These are phyloP conservation scores for Lacanobia oleracea DNA, from an alignment of 2,888 invertebrate genomes.

Conservation along the genomic window DNA sequence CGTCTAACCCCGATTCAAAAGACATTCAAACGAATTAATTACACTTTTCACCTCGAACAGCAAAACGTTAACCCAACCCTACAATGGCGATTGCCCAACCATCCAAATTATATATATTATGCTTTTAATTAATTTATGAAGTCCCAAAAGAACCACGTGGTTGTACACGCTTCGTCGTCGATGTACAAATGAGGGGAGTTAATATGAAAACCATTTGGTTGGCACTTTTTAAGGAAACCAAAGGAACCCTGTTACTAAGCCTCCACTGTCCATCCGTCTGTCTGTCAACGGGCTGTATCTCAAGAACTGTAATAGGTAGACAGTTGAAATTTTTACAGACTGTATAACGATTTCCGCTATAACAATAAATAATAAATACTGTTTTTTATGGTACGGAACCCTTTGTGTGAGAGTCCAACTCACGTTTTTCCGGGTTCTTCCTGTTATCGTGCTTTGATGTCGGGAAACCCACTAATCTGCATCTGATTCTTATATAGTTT, in stretches of 20 bases:
- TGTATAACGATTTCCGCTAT: no score
- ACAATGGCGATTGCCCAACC: constrained; percentile 47
- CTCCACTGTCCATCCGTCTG: no score
- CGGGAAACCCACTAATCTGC: neutral
- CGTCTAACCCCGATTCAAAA: constrained; percentile 17
- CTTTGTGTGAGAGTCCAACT: no score
- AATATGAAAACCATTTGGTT: neutral
- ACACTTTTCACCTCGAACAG: constrained; percentile 36
- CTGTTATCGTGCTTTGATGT: neutral
- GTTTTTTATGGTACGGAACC: no score
- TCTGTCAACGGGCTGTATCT: no score
- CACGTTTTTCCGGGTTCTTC: no score
- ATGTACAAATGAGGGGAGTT: constrained; percentile 24
- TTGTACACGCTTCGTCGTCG: constrained; percentile 33
- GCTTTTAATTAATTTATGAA: constrained; percentile 62
- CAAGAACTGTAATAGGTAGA: no score
- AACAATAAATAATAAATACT: no score
- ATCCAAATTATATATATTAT: constrained; percentile 50
- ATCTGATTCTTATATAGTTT: no score
- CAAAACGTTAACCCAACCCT: constrained; percentile 40
- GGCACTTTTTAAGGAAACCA: no score
- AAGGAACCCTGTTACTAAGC: no score
- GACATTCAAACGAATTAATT: constrained; percentile 36
- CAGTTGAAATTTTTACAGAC: no score
- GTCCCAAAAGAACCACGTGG: constrained; percentile 56